A percentile compares a stretch with the other conserved stretches of the same genome.
These are phyloP conservation scores for Atherix ibis DNA, from an alignment of 2,888 invertebrate genomes.

Conservation along the genomic window DNA sequence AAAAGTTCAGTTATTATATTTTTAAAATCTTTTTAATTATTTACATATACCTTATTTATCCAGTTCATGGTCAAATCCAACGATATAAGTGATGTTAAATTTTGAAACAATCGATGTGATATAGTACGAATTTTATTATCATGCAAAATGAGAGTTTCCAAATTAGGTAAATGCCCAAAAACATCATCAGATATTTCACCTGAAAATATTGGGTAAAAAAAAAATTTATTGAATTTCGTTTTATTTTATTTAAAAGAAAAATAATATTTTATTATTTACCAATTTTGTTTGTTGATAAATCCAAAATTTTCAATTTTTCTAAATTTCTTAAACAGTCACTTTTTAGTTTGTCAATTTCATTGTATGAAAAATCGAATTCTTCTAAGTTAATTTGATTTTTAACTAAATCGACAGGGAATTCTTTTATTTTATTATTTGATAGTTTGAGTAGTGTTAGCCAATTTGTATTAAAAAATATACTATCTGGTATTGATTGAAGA, in stretches of 20 bases:
- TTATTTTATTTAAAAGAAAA: too few relatives aligned
- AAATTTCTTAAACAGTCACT: constrained; percentile 37
- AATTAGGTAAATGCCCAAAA: constrained; percentile 20
- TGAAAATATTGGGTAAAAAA: too few relatives aligned
- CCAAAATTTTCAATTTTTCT: constrained; percentile 36
- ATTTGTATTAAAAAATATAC: constrained; percentile 35
- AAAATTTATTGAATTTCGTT: too few relatives aligned
- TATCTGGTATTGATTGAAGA: constrained; percentile 35
- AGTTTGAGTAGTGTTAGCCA: constrained; percentile 27
- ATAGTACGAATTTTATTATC: constrained; percentile 33
- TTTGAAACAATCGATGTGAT: constrained; percentile 24
- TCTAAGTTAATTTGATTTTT: constrained; percentile 37
- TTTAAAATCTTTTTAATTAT: not conserved
- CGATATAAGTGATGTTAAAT: constrained; percentile 19
- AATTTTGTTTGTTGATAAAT: constrained; percentile 46
- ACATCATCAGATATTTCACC: constrained; percentile 23
- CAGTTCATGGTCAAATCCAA: constrained; percentile 28
- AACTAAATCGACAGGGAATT: constrained; percentile 36
- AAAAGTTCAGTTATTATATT: too few relatives aligned
- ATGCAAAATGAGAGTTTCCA: constrained; percentile 32
- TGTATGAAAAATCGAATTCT: constrained; percentile 49
- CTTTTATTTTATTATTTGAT: constrained; percentile 31
- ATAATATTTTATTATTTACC: constrained; percentile 10
- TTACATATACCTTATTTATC: constrained; percentile 19
- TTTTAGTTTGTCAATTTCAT: constrained; percentile 38